Percentiles rank a stretch among this genome's conserved stretches.
Conservation (phyloP, 1,140 invertebrate genomes). For the Leptonema lineaticorne region DNA sequence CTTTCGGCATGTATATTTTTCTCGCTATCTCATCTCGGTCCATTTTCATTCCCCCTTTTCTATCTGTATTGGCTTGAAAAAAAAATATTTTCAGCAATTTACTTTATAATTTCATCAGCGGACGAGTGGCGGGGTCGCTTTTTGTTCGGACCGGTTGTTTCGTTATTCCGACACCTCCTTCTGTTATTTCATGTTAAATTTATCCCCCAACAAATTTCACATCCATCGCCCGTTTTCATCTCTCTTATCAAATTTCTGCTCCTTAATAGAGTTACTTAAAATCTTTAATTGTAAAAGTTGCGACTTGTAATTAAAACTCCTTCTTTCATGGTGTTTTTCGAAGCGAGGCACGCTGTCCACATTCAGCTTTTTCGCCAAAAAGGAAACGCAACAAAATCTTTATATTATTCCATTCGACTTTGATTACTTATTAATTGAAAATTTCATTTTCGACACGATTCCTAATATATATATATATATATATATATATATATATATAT, state of each 20-base stretch:
- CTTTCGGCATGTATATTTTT: background rate
- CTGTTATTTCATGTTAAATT: slow-evolving; percentile 24
- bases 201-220: slow-evolving; percentile 23
- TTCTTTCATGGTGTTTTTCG: slow-evolving; percentile 21
- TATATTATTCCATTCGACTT: slow-evolving; percentile 27
- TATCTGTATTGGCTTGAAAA: slow-evolving; percentile 10
- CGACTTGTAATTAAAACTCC: slow-evolving; percentile 35
- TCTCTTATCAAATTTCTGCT: slow-evolving; percentile 28
- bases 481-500: too few species aligned
- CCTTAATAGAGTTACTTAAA: slow-evolving; percentile 38
- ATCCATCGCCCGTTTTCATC: slow-evolving; percentile 25
- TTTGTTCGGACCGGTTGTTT: slow-evolving; percentile 17
- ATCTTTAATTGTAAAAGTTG: slow-evolving; percentile 38
- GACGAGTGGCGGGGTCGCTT: background rate
- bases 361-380: background rate
- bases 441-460: too few species aligned
- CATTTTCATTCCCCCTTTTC: background rate
- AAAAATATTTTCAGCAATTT: slow-evolving; percentile 18
- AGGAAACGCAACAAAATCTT: slow-evolving; percentile 13
- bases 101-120: slow-evolving; percentile 18
- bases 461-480: too few species aligned
- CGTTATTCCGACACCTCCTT: slow-evolving; percentile 19
- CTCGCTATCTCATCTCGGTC: background rate
- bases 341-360: background rate
- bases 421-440: slow-evolving; percentile 39